Evolutionary conservation across 2,888 invertebrate genomes (phyloP), one percentile per base, ranked within the genome.

Genomic region (Pomacea canaliculata): DNA sequence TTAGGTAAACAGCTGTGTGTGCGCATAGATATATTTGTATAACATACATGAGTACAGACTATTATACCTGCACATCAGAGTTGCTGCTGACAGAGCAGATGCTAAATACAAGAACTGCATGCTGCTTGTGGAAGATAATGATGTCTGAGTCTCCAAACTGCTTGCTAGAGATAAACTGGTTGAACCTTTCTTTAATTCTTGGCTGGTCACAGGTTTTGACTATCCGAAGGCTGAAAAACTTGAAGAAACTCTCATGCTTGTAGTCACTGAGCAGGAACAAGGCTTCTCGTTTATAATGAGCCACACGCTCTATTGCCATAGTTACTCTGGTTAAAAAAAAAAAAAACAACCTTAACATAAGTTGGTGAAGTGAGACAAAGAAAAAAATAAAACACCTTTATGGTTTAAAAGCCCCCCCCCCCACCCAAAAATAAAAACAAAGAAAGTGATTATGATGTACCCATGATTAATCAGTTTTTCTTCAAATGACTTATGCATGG

Each of bases 21-120:
- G 37, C 5, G 37, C 1, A 5, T 37, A 5, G 37, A 37, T 1
- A 5, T 5, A 37, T 37, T 0, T 0, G 5, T 5, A 37, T 37
- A 37, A 3, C 37, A 37, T 37, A 5, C 37, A 37, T 37, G 37
- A 37, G 37, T 37, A 5, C 37, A 37, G 37, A 37, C 37, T 37
- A 56, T 16, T 66, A 12, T 27, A 74, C 74, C 74, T 74, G 74
- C 19, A 74, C 74, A 59, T 74, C 74, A 10, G 74, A 69, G 51
- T 74, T 74, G 23, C 74, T 74, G 62, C 60, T 62, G 27, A 74
- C 74, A n/a, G 69, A 74, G n/a, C 74, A 74, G 16, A 74, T 18
- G 13, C 69, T 60, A 1, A 74, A 0, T n/a, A 69, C 63, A 9
- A 74, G 12, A 10, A 74, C 68, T 7, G 68, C 69, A 23, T 59